Evolutionary conservation across 2,797 vertebrate species (phyloP).

Genomic region (Hephaestus fuliginosus): DNA sequence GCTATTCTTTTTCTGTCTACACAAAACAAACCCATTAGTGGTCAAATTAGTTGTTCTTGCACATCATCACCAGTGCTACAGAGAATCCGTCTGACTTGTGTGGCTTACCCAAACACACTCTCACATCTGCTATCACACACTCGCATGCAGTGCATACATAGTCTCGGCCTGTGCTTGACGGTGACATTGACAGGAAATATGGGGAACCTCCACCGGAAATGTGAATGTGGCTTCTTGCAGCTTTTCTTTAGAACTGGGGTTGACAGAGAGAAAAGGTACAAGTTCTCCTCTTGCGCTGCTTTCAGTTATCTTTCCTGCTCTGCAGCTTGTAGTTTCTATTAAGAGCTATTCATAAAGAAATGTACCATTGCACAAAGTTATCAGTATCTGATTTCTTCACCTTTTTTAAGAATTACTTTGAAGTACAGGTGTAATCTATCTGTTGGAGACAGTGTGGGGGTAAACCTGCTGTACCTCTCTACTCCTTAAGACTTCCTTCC

Average conservation of each 20-base stretch:
- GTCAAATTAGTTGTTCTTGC: conserved; percentile 13
- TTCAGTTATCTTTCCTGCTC: conserved; percentile 2
- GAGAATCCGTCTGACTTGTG: conserved; percentile 15
- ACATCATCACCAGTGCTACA: neutral
- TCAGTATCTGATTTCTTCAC: neutral
- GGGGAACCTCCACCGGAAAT: conserved; percentile 74
- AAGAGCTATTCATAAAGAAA: neutral
- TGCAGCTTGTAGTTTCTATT: neutral
- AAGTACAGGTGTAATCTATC: neutral
- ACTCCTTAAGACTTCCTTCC: conserved; percentile 65
- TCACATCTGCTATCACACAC: neutral
- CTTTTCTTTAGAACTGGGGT: conserved; percentile 54
- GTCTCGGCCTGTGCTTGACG: conserved; percentile 9
- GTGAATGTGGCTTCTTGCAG: conserved; percentile 44
- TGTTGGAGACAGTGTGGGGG: conserved; percentile 2
- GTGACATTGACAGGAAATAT: conserved; percentile 62
- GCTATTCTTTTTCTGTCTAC: neutral
- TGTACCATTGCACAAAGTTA: neutral
- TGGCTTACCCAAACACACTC: neutral
- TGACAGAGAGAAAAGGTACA: conserved; percentile 21
- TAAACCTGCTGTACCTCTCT: conserved; percentile 19
- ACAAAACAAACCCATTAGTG: conserved; percentile 15
- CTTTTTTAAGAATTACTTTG: neutral
- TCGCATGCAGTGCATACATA: neutral
- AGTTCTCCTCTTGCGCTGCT: neutral